These are phyloP conservation scores for Chionodraco myersi DNA, from an alignment of 2,113 vertebrate genomes.

Conservation along the genomic window DNA sequence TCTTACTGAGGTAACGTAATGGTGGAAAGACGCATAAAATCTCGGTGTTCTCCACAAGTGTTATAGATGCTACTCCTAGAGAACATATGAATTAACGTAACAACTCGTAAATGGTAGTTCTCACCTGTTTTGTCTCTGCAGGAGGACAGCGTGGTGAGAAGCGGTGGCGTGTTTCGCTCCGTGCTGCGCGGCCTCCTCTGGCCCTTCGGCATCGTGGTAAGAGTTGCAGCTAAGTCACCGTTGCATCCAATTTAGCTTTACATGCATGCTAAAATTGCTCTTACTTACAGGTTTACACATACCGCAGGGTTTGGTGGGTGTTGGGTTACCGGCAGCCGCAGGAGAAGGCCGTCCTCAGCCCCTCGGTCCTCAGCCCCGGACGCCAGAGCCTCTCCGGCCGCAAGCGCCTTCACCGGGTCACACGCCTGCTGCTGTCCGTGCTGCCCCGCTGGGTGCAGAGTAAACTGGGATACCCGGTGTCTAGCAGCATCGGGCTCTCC, in stretches of 20 bases:
- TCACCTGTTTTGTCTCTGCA: constrained; percentile 24
- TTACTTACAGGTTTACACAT: constrained; percentile 61
- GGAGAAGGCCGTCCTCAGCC: neutral
- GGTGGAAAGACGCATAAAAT: neutral
- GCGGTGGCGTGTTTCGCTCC: constrained; percentile 54
- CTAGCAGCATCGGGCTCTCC: constrained; percentile 69
- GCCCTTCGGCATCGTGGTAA: constrained; percentile 81
- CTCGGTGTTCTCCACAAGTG: accelerated
- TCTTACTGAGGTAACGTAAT: constrained; percentile 27
- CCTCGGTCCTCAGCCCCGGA: constrained; percentile 10
- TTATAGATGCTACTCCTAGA: no score
- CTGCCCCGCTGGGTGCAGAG: constrained; percentile 79
- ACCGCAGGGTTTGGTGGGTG: constrained; percentile 75
- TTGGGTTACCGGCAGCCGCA: constrained; percentile 65
- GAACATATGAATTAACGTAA: no score
- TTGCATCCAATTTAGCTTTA: accelerated
- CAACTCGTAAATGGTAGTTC: no score
- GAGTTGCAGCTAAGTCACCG: neutral
- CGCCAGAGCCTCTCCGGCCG: constrained; percentile 66
- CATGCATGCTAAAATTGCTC: accelerated
- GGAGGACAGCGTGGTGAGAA: constrained; percentile 70
- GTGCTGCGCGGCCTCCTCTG: constrained; percentile 75
- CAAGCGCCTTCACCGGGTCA: constrained; percentile 73
- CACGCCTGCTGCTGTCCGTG: constrained; percentile 73
- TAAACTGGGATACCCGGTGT: constrained; percentile 78